Base-by-base conservation (phyloP, 2,888 invertebrate genomes). In the Andrena chrysosceles region DNA sequence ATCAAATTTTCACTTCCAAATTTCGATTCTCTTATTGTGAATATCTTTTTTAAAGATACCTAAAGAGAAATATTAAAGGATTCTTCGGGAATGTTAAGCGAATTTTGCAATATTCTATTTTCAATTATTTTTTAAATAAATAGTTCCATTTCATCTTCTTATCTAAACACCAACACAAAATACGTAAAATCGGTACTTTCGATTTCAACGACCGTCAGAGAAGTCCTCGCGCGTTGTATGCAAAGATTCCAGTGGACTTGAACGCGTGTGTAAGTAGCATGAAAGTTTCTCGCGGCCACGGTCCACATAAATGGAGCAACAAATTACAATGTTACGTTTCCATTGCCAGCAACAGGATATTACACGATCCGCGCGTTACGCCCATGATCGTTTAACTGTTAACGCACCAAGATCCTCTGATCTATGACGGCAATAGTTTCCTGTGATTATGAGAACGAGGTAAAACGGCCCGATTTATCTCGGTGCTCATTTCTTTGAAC, bases 271-370 rank as follows among this genome's bases (percentile, higher is more conserved):
- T 48, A 54, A 42, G 5, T 31, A 42, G 59, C 54, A 78, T 56
- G 83, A 88, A 89, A 89, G 85, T 90, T 78, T 84, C 79, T 84
- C 83, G 86, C 82, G 81, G 85, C 79, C 80, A 85, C 86, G 81
- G 78, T 80, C 70, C 66, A 80, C 85, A 85, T 86, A 90, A 92
- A 91, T 90, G 84, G 89, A 90, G 87, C 88, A 86, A 89, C 87
- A 87, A 90, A 90, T 87, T 69, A 74, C 82, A 75, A 76, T 74
- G 81, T 89, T 89, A 89, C 85, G 87, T 85, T 83, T 83, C 64
- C 77, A 73, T 85, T 81, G 84, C 85, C 78, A 84, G 73, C 81
- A 64, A 74, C 80, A 74, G 81, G 72, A 69, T 83, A 79, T 87
- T 87, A 85, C 84, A 76, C 69, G 79, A 79, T 29, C 35, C 69